Base-by-base conservation (phyloP, 2,797 vertebrate species). In the Triplophysa yarkandensis region DNA sequence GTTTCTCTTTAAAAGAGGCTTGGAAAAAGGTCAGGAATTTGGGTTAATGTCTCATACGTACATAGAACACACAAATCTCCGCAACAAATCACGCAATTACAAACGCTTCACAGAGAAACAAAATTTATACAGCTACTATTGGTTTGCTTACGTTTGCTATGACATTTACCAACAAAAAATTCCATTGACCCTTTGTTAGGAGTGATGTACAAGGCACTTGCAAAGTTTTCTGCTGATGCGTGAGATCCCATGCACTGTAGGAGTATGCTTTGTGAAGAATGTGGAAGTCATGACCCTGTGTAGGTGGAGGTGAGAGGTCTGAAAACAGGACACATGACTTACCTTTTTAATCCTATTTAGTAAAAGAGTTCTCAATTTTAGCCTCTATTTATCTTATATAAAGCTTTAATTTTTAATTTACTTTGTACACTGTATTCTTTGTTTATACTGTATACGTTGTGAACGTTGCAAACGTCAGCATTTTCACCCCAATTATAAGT, bases 121-220 rank as follows among this genome's bases (percentile, higher is more conserved):
- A 30, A 28, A 68, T 80, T 32, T 71, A 75, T 57, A 28, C 66
- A 36, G 28, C 30, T 71, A 34, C 19, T 62, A 8, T 68, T 11
- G 14, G 28, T 58, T 60, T 63, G 80, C 83, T 82, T 84, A 77
- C 83, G 79, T 68, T 82, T 48, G 64, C 52, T 16, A 43, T 77
- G 80, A 70, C 80, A 80, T 84, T 84, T 82, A 68, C 69, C 66
- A 34, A 50, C 57, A 46, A 6, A 41, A 77, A 75, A 63, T 43
- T n/a, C 43, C 76, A 71, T 48, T 58, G 41, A 8, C 30, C 66
- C 74, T 79, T 81, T 80, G 78, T 80, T 58, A 46, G 27, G 67
- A 67, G 79, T 68, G 74, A 79, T 75, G 61, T 72, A 69, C 52
- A 50, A 71, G 64, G 74, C n/a, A 67, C 68, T 67, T 43, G 50